Evolutionary conservation across 2,888 invertebrate genomes (phyloP).

Genomic region (Brachyopa scutellaris): DNA sequence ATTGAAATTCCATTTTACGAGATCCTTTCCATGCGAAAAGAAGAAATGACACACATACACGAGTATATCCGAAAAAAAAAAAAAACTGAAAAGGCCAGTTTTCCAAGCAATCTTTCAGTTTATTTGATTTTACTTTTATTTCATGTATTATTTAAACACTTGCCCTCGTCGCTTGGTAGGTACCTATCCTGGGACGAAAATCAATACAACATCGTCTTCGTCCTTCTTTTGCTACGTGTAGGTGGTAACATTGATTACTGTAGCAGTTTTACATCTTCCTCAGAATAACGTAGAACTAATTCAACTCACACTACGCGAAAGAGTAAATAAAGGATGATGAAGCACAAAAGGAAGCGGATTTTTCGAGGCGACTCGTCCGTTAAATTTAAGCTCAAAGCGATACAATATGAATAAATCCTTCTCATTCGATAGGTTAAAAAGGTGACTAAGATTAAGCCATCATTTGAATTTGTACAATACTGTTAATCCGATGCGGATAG

Average conservation of each 20-base stretch:
- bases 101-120: conserved; percentile 34
- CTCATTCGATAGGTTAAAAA: conserved; percentile 16
- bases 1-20: conserved; percentile 15
- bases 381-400: not conserved
- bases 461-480: conserved; percentile 28
- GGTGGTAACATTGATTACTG: not conserved
- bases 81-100: conserved; percentile 7
- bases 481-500: conserved; percentile 37
- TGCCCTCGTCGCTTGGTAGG: conserved; percentile 4
- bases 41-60: not conserved
- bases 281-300: conserved; percentile 7
- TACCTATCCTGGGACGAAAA: not conserved
- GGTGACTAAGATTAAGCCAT: conserved; percentile 49
- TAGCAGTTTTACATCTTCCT: not conserved
- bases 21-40: not conserved
- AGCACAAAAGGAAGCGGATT: conserved; percentile 10
- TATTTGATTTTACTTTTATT: conserved; percentile 43
- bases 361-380: not conserved
- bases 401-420: conserved; percentile 16
- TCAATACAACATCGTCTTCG: conserved; percentile 13
- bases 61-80: not conserved
- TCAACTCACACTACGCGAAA: not conserved
- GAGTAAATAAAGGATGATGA: conserved; percentile 26
- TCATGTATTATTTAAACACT: conserved; percentile 53
- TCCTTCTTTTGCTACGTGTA: not conserved